Conservation (phyloP, 2,888 invertebrate genomes). For the Toxonevra muliebris region DNA sequence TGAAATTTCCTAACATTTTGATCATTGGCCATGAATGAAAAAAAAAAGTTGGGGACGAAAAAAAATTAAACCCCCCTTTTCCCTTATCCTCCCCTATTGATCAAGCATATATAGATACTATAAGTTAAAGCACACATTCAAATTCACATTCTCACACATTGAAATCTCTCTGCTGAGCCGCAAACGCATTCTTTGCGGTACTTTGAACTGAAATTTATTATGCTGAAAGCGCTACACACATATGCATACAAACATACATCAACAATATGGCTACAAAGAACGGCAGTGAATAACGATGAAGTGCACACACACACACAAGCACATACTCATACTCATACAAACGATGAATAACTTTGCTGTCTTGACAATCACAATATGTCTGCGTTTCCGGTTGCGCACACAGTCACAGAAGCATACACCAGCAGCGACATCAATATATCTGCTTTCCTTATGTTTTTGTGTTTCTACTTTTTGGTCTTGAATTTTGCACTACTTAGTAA, state of each 20-base stretch:
- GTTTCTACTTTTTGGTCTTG: too few relatives aligned
- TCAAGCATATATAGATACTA: too few relatives aligned
- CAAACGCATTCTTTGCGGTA: constrained; percentile 12
- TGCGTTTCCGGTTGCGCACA: not conserved
- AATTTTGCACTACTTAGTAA: too few relatives aligned
- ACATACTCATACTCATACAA: not conserved
- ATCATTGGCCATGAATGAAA: too few relatives aligned
- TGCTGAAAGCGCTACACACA: constrained; percentile 1
- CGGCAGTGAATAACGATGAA: not conserved
- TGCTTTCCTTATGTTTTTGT: too few relatives aligned
- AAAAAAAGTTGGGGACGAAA: too few relatives aligned
- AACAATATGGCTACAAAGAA: not conserved
- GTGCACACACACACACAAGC: not conserved
- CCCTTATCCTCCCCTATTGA: too few relatives aligned
- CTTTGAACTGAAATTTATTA: constrained; percentile 12
- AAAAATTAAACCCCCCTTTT: too few relatives aligned
- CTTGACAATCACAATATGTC: constrained; percentile 14
- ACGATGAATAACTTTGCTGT: not conserved
- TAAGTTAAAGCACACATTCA: too few relatives aligned
- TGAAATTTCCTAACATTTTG: too few relatives aligned
- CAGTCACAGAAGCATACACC: not conserved
- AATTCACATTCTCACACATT: too few relatives aligned
- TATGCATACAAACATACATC: not conserved
- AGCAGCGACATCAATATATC: not conserved
- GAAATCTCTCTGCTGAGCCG: too few relatives aligned